Conservation (phyloP, 2,888 invertebrate species). For the Mamestra brassicae region DNA sequence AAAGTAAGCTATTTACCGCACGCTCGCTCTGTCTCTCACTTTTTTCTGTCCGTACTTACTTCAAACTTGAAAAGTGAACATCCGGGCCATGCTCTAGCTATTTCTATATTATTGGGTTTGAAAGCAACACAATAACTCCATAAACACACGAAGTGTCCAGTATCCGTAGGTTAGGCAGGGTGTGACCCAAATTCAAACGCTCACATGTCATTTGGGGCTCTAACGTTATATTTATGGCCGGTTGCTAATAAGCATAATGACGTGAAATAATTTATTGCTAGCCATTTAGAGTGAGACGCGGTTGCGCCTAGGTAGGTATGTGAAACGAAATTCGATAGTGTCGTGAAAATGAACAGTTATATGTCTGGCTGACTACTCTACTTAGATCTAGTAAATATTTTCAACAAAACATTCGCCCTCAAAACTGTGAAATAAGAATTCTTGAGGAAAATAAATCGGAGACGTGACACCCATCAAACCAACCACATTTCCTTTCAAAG, state of each 20-base stretch:
- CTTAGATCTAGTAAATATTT: too few species aligned
- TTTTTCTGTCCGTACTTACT: too few species aligned
- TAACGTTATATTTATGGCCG: conserved; percentile 41
- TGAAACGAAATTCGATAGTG: neutral
- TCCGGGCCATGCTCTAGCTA: neutral
- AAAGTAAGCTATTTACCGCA: too few species aligned
- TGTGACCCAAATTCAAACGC: conserved; percentile 60
- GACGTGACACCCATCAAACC: too few species aligned
- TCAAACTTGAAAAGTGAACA: neutral
- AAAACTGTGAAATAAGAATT: neutral
- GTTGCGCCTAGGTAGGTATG: neutral
- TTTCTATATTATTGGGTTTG: neutral
- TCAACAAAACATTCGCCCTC: too few species aligned
- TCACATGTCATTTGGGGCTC: conserved; percentile 46
- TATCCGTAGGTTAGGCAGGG: conserved; percentile 30
- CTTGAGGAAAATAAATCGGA: too few species aligned
- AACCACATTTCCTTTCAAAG: too few species aligned
- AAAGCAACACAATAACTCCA: neutral
- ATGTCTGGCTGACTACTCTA: too few species aligned
- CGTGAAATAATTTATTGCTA: conserved; percentile 41
- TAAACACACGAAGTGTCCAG: conserved; percentile 15
- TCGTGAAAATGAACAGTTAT: conserved; percentile 6
- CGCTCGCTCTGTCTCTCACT: too few species aligned
- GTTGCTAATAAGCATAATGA: conserved; percentile 46
- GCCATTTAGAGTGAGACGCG: conserved; percentile 1